Conservation (phyloP, 2,888 invertebrate species). For the Anagyrus pseudococci region DNA sequence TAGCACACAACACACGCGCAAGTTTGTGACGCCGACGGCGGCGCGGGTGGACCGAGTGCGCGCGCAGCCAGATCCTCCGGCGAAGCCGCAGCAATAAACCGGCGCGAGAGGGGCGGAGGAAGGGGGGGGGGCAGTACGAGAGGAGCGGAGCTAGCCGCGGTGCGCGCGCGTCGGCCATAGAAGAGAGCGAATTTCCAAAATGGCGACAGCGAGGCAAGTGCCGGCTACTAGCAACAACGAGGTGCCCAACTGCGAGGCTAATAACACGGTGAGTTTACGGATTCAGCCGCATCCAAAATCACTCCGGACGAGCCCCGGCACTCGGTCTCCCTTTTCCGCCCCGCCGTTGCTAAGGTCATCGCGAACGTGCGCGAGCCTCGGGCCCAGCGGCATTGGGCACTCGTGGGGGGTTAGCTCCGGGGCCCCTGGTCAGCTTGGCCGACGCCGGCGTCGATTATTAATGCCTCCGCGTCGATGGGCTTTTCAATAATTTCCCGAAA, state of each 20-base stretch:
- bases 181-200: slow-evolving; percentile 38
- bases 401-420: no score
- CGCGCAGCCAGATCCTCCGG: not conserved
- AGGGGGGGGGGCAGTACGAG: not conserved
- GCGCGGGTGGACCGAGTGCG: not conserved
- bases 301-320: not conserved
- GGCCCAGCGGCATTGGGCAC: no score
- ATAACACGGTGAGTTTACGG: slow-evolving; percentile 29
- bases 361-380: not conserved
- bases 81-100: not conserved
- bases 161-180: slow-evolving; percentile 10
- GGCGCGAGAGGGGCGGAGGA: not conserved
- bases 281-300: not conserved
- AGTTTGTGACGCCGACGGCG: not conserved
- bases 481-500: no score
- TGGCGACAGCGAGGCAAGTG: slow-evolving; percentile 40
- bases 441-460: not conserved
- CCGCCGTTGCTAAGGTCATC: not conserved
- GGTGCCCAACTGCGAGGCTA: slow-evolving; percentile 18
- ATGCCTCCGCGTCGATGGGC: not conserved
- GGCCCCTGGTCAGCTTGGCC: not conserved
- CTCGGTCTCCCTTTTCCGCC: not conserved
- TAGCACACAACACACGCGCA: not conserved
- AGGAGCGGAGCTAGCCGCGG: not conserved
- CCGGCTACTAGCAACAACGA: slow-evolving; percentile 39